Percentiles rank a stretch among this genome's conserved stretches.
phyloP scores from a whole-genome alignment of 2,888 invertebrate species.

The Eucera pruinosa region DNA sequence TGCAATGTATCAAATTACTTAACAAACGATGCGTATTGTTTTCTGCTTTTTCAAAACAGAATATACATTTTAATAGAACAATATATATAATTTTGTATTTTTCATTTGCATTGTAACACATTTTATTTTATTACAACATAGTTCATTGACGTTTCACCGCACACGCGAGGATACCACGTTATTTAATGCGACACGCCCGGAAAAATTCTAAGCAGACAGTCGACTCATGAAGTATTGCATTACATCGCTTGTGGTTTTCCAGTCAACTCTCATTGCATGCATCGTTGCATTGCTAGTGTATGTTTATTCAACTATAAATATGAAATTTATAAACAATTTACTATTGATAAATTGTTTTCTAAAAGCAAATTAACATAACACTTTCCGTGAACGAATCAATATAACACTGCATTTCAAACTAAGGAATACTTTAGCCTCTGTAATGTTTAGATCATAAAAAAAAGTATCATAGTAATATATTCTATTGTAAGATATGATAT shows the following conservation, averaged over 20 bases:
- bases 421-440: not conserved
- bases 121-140: slow-evolving; percentile 27
- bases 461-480: too few relatives aligned
- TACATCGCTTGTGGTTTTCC: slow-evolving; percentile 71
- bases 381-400: too few relatives aligned
- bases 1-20: not conserved
- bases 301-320: not conserved
- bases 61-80: too few relatives aligned
- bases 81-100: too few relatives aligned
- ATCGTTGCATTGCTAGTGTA: slow-evolving; percentile 42
- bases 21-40: not conserved
- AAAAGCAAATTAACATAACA: too few relatives aligned
- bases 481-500: too few relatives aligned
- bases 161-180: slow-evolving; percentile 41
- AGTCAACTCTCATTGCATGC: slow-evolving; percentile 63
- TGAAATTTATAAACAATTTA: slow-evolving; percentile 20
- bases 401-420: not conserved
- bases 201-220: slow-evolving; percentile 60
- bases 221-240: slow-evolving; percentile 59
- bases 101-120: not conserved
- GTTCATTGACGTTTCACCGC: slow-evolving; percentile 63
- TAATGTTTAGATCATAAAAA: too few relatives aligned
- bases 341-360: not conserved
- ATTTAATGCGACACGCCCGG: slow-evolving; percentile 60
- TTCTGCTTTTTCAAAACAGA: not conserved